phyloP scores from a whole-genome alignment of 2,888 invertebrate species.

The Mechanitis mazaeus region DNA sequence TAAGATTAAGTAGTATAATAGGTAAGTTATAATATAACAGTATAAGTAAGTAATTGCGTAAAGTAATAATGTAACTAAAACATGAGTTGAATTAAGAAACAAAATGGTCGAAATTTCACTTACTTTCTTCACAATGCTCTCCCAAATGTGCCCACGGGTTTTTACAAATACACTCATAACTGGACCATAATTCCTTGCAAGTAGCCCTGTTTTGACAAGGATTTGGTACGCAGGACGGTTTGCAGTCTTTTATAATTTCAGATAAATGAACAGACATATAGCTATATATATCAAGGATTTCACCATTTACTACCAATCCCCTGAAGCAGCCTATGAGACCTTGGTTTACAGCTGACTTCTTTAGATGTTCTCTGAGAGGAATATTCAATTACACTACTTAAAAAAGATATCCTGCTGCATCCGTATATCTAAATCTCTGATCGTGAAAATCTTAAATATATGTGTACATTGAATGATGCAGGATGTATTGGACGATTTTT shows the following conservation, averaged over 20 bases:
- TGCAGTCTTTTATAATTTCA: conserved; percentile 94
- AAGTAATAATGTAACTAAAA: not conserved
- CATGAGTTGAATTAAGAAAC: no score
- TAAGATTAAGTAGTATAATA: no score
- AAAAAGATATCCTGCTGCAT: no score
- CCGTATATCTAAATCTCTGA: no score
- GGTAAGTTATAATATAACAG: no score
- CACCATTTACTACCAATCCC: conserved; percentile 93
- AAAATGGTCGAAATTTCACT: conserved; percentile 45
- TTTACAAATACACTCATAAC: conserved; percentile 93
- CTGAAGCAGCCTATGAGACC: conserved; percentile 96
- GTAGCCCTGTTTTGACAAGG: conserved; percentile 94
- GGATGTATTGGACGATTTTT: no score
- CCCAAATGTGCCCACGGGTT: conserved; percentile 96
- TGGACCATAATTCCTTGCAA: conserved; percentile 94
- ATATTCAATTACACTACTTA: not conserved
- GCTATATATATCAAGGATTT: conserved; percentile 92
- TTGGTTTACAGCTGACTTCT: conserved; percentile 89
- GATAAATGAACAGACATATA: conserved; percentile 94
- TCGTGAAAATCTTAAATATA: no score
- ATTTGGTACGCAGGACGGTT: conserved; percentile 95
- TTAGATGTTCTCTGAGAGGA: conserved; percentile 83
- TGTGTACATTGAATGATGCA: no score
- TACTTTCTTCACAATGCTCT: conserved; percentile 92
- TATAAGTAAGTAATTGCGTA: no score